Percentiles rank a stretch among this genome's conserved stretches.
Evolutionary conservation across 2,113 vertebrate genomes (phyloP).

Genomic region (Rattus norvegicus): GRCr8 NC_086039.1:68840001-68840500

Average conservation of each 20-base stretch:
- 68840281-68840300: too few relatives aligned
- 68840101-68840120: constrained; percentile 13
- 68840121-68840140: constrained; percentile 18
- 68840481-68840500: background rate
- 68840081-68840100: background rate
- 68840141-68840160: background rate
- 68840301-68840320: too few relatives aligned
- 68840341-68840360: background rate
- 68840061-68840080: background rate
- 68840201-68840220: background rate
- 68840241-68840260: background rate
- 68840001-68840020: background rate
- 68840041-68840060: background rate
- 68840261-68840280: background rate
- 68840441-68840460: background rate
- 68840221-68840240: background rate
- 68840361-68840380: background rate
- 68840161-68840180: background rate
- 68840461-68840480: background rate
- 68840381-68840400: background rate
- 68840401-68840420: background rate
- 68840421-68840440: background rate
- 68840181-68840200: background rate
- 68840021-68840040: background rate
- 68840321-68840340: background rate